Evolutionary conservation across 2,113 vertebrate species (phyloP), one percentile per base, ranked within the genome.

Genomic region (Cyanocitta stelleri): DNA sequence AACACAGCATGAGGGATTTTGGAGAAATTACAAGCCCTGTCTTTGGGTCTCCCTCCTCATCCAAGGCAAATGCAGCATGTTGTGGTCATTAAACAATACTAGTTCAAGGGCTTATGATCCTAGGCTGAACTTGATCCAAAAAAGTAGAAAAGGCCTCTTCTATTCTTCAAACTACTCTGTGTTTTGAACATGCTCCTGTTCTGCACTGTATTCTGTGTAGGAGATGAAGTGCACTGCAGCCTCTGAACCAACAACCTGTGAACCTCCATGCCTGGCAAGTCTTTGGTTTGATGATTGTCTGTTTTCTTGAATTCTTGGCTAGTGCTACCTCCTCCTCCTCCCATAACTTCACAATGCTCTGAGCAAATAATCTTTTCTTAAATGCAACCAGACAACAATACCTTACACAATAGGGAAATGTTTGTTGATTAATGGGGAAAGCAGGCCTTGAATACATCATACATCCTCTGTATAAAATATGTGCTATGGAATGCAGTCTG

Each of bases 401-500:
- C 71, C 69, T 88, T 62, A 49, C 44, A 75, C 79, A 94, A 61
- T 17, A 55, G 54, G 54, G 86, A 80, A 48, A 59, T 44, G 73
- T 80, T 87, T 84, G 61, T 86, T 92, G 79, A 4, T 79, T 87
- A 54, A 18, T 81, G 56, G 52, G 52, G 73, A 82, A 83, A 71
- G 54, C 9, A 39, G 92, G 69, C 39, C 71, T 80, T 78, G 85
- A 89, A 78, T 49, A 35, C 26, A 37, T 85, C 8, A 3, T 74
- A 35, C 23, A 37, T 90, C 81, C 93, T 95, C 79, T 94, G 78
- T 73, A 82, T 91, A 96, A 97, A 96, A 95, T 95, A 94, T 43
- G 76, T 96, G 89, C 85, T 92, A 27, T 9, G 44, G 92, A 93
- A 91, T 80, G 69, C 59, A 85, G 66, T 95, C 85, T 96, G 92